Conservation (phyloP, 2,113 vertebrate genomes). For the Cebidichthys violaceus region DNA sequence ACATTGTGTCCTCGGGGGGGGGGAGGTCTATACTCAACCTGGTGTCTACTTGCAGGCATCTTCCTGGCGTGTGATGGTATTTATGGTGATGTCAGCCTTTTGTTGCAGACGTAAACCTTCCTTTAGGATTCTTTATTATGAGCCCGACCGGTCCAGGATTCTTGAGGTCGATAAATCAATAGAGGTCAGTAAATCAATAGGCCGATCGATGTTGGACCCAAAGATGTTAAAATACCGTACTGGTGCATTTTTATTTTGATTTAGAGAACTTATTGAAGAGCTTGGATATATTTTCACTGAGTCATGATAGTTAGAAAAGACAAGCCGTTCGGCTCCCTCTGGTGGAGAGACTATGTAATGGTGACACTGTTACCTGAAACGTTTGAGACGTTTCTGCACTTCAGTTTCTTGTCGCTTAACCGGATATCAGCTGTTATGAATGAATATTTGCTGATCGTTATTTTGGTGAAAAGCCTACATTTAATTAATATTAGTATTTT, state of each 20-base stretch:
- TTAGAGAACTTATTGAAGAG: neutral
- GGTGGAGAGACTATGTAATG: neutral
- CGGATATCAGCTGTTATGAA: neutral
- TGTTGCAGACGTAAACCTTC: neutral
- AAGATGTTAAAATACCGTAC: neutral
- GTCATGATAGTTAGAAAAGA: neutral
- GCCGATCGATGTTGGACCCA: too few species aligned
- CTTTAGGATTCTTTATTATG: neutral
- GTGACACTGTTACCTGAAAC: neutral
- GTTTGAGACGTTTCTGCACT: neutral
- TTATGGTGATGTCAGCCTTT: neutral
- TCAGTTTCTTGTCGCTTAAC: neutral
- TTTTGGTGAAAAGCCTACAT: neutral
- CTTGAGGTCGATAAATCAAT: neutral
- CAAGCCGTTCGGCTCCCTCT: neutral
- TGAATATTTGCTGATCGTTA: neutral
- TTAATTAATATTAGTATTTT: too few species aligned
- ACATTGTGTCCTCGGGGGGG: constrained; percentile 53
- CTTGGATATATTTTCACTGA: neutral
- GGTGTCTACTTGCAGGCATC: neutral
- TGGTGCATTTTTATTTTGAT: neutral
- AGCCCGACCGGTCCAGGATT: neutral
- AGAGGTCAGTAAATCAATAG: neutral
- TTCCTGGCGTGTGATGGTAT: neutral
- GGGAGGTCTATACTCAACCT: neutral